Base-by-base conservation (phyloP, 2,888 invertebrate species). In the Liodrosophila aerea region DNA sequence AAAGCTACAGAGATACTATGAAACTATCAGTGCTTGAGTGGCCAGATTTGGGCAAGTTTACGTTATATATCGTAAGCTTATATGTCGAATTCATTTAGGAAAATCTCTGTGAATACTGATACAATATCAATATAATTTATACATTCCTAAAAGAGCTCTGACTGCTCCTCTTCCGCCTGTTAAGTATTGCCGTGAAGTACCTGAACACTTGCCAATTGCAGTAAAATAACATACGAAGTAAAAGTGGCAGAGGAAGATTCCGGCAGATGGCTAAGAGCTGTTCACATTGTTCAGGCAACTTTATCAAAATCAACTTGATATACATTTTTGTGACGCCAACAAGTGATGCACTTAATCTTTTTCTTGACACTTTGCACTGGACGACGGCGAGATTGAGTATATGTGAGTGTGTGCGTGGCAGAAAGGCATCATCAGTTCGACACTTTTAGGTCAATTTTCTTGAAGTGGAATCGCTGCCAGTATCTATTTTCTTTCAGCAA, bases 261-360 rank as follows among this genome's bases (percentile, higher is more conserved):
- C 51, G 45, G 30, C 47, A 57, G 45, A 41, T 73, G 71, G 44
- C 52, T 2, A 62, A 54, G 52, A 52, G 52, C 60, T 63, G 16
- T 50, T 51, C 53, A 52, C 73, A 70, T 62, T 62, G 68, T 46
- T 58, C 54, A 46, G 51, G 68, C 62, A 57, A 65, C 76, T 68
- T 60, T 67, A 71, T 71, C 74, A 68, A 76, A 76, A 71, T 74
- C 74, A 68, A 68, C 71, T 76, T 66, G 58, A 73, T 59, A 72
- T 74, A 62, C 65, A 76, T 74, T 76, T 76, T 64, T 76, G 67
- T 72, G 81, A 83, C 84, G 72, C 84, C 85, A 80, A 80, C 84
- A 82, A 82, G 81, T 85, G 85, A 72, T 71, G 65, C 83, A 85
- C 84, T 82, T 83, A 81, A 85, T 82, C 68, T 68, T 76, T 64